phyloP scores from a whole-genome alignment of 2,888 invertebrate species.

The Trissolcus brochymenae region DNA sequence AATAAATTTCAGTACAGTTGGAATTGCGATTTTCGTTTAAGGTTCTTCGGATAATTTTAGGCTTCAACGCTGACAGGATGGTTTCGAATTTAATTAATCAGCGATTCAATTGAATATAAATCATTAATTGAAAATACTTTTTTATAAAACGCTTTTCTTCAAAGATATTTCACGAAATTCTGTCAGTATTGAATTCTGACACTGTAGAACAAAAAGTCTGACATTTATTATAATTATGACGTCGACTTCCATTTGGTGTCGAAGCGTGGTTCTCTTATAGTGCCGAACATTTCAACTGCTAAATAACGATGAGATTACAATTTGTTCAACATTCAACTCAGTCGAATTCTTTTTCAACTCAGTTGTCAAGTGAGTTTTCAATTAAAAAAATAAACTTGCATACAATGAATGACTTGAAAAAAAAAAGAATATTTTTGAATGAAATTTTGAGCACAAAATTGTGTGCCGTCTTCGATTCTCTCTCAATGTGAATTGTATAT shows the following conservation, averaged over 20 bases:
- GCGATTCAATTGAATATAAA: not conserved
- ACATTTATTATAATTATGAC: constrained; percentile 16
- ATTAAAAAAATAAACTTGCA: constrained; percentile 15
- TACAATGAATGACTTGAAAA: constrained; percentile 9
- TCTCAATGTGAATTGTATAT: constrained; percentile 53
- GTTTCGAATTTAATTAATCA: not conserved
- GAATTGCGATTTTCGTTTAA: constrained; percentile 17
- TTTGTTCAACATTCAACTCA: constrained; percentile 22
- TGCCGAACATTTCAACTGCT: constrained; percentile 22
- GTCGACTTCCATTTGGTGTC: constrained; percentile 12
- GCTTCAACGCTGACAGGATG: not conserved
- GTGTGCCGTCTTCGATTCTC: constrained; percentile 42
- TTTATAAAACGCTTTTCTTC: not conserved
- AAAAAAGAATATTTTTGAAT: constrained; percentile 44
- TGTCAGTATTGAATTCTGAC: not conserved
- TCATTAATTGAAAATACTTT: not conserved
- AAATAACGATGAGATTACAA: constrained; percentile 16
- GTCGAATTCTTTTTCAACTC: constrained; percentile 5
- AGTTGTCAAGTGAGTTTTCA: constrained; percentile 17
- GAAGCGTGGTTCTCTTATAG: constrained; percentile 8
- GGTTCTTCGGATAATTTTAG: not conserved
- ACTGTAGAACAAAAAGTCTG: constrained; percentile 38
- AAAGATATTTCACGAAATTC: not conserved
- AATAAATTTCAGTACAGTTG: constrained; percentile 36
- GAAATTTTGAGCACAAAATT: constrained; percentile 44